A percentile compares a stretch with the other conserved stretches of the same genome.
Conservation (phyloP, 2,113 vertebrate species). For the Chloebia gouldiae region DNA sequence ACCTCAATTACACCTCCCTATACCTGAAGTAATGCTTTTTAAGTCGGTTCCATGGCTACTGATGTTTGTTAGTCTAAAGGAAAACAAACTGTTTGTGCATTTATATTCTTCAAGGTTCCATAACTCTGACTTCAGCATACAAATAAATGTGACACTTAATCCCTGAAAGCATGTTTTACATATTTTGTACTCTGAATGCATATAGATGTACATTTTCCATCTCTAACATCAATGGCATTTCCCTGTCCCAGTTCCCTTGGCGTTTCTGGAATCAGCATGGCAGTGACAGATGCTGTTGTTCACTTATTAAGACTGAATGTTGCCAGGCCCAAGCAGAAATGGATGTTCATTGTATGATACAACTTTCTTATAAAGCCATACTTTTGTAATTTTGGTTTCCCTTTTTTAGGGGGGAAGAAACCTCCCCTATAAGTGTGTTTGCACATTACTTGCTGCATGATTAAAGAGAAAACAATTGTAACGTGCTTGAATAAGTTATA, state of each 20-base stretch:
- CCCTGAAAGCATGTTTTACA: neutral
- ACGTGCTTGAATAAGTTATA: neutral
- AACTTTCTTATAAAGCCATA: conserved; percentile 42
- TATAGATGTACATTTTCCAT: neutral
- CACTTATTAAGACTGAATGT: neutral
- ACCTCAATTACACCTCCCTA: neutral
- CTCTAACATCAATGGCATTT: neutral
- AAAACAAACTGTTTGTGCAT: neutral
- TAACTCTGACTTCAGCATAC: neutral
- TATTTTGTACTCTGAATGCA: neutral
- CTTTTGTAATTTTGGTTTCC: conserved; percentile 33
- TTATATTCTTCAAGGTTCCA: neutral
- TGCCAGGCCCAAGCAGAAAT: neutral
- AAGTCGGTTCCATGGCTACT: neutral
- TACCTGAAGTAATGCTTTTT: neutral
- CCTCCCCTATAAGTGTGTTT: neutral
- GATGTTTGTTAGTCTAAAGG: neutral
- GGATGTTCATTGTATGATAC: neutral
- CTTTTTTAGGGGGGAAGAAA: neutral
- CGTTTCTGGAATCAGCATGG: neutral
- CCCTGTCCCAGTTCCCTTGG: neutral
- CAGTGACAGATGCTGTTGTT: neutral
- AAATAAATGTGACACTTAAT: neutral
- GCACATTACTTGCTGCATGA: neutral
- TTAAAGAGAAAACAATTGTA: conserved; percentile 16